Base-by-base conservation (phyloP, 1,140 invertebrate genomes). In the Andricus grossulariae region DNA sequence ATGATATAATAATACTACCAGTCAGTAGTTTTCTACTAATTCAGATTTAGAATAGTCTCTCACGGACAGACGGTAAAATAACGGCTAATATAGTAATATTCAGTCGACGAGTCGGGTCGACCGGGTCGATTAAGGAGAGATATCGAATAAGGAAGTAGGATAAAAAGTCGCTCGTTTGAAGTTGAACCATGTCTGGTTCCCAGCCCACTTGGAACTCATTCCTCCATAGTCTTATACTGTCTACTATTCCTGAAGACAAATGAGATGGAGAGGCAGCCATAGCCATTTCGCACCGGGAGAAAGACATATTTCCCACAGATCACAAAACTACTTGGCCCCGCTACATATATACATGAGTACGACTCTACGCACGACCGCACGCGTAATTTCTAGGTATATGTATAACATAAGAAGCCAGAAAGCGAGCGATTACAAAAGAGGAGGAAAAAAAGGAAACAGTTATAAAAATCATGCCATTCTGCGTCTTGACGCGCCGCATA, bases 91-190 rank as follows among this genome's bases (percentile, higher is more conserved):
- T 66, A 74, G 51, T 78, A 82, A 80, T 79, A 71, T 75, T 80
- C 55, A 57, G 79, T 72, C 80, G 78, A 76, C 81, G 77, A 80
- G 80, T 39, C 25, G 60, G 8, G 60, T 66, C 83, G 80, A 83
- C 83, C 25, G 60, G 25, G 60, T 66, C 83, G 80, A 83, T 84
- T 83, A 83, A 82, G 83, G 77, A 81, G 81, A 81, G 83, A 84
- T 84, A 83, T 84, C 82, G 82, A 84, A 83, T 83, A 83, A 84
- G 83, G 82, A 84, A 84, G 82, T 77, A 78, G 80, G 81, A 82
- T 80, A 83, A 85, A 83, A 85, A 85, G 83, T 84, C 80, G 77
- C 77, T 79, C 51, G 75, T 77, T 79, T 82, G 77, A 82, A 83
- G 78, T 79, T 84, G 79, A 82, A 83, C 78, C 76, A 79, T 78